Evolutionary conservation across 2,888 invertebrate genomes (phyloP), one percentile per base, ranked within the genome.

Genomic region (Oscheius sp.): DNA sequence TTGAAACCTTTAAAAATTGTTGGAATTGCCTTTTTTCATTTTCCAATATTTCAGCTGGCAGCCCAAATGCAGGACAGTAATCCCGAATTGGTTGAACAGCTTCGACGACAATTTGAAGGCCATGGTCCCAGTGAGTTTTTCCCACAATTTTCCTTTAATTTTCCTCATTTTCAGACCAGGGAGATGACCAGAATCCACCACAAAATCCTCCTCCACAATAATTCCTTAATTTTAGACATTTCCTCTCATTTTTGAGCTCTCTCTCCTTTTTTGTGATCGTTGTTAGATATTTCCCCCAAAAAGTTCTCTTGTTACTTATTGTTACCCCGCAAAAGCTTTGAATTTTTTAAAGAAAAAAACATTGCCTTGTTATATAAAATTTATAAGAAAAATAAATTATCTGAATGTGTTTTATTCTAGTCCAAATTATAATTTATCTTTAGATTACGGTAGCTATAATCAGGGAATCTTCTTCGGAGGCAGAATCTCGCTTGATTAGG

Each of bases 31-130:
- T n/a, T n/a, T n/a, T n/a, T n/a, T n/a, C n/a, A n/a, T n/a, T n/a
- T n/a, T n/a, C n/a, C n/a, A n/a, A n/a, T n/a, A n/a, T 74, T 83
- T 59, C 72, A 86, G 83, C 76, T 87, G 74, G 87, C 87, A 13
- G 76, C 78, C 21, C 82, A 83, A 18, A 80, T 87, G 81, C 82
- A 84, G 46, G 72, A 82, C 55, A 74, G 76, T 21, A 94, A 95
- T 90, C 95, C 95, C 0, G 93, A 93, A 73, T 90, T 95, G 56
- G 93, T 94, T 41, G 93, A 94, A 77, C 92, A 93, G 86, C 90
- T 95, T 75, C 91, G 94, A 72, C 91, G 90, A 59, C 92, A 92
- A 88, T 91, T 92, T 72, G 82, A 82, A 61, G 75, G 59, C 23
- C 74, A 69, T 21, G 71, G 71, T 7, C 71, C 71, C 7, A 71